Base-by-base conservation (phyloP, 2,888 invertebrate genomes). In the Cosmia trapezina region DNA sequence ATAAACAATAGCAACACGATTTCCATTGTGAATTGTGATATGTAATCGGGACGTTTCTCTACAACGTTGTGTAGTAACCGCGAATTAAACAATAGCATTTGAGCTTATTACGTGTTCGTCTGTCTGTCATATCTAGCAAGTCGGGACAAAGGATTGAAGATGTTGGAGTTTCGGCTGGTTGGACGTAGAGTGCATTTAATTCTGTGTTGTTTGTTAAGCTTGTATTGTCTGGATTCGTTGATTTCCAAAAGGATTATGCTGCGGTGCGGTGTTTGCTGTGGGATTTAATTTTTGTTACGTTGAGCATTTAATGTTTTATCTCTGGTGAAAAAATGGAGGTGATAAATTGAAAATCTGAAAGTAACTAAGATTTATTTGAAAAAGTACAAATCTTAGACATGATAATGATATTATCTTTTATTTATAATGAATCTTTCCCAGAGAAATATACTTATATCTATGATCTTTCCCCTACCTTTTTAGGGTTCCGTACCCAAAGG, bases 11-110 rank as follows among this genome's bases (percentile, higher is more conserved):
- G 84, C 70, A 86, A 83, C 83, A 77, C 71, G 78, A 79, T 78
- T 80, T 70, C 80, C 64, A 84, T 85, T 81, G 81, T 73, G 70
- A 83, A 84, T 85, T 81, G 81, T 73, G 70, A 83, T 74, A 84
- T 77, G 80, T 77, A 82, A 86, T 75, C 83, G 70, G 70, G 70
- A 75, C 80, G 78, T 76, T 74, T 62, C 75, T 66, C 61, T 71
- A 75, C 73, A 70, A 83, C 84, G 79, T 68, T 68, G 73, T 78
- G 68, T 77, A 74, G 80, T 85, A 88, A 86, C 87, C 85, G 72
- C 87, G 79, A 88, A 88, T 89, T 89, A 88, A 89, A 92, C 92
- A 93, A 92, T 91, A 88, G 87, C 87, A 86, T 89, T 89, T 86
- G 83, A 88, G 89, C 89, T 90, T 90, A 91, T 89, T 89, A 90